A percentile compares a stretch with the other conserved stretches of the same genome.
Evolutionary conservation across 2,113 vertebrate genomes (phyloP).

Genomic region (Beaufortia kweichowensis): DNA sequence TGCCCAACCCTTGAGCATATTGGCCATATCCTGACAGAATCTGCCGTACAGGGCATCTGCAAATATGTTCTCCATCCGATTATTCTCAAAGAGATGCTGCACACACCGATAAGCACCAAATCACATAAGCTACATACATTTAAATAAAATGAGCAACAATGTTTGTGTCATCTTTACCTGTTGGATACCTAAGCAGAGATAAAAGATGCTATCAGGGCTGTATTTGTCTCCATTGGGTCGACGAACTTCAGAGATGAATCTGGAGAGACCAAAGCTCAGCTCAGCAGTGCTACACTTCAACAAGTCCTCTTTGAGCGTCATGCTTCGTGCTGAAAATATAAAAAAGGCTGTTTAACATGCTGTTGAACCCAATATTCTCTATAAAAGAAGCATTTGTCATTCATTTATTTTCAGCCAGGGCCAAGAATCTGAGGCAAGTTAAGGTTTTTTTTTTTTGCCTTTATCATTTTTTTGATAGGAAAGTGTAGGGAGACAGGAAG

Average conservation of each 20-base stretch:
- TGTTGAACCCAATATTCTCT: background rate
- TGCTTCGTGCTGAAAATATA: slow-evolving; percentile 69
- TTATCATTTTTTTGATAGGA: too few species aligned
- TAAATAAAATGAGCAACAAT: background rate
- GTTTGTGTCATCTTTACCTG: slow-evolving; percentile 74
- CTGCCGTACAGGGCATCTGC: slow-evolving; percentile 90
- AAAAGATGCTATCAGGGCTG: slow-evolving; percentile 91
- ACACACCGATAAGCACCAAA: slow-evolving; percentile 39
- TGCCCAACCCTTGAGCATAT: slow-evolving; percentile 86
- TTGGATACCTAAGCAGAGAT: slow-evolving; percentile 98
- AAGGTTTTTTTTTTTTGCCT: too few species aligned
- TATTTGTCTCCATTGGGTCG: slow-evolving; percentile 91
- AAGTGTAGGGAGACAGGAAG: too few species aligned
- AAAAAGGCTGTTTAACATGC: background rate
- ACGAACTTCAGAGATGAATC: slow-evolving; percentile 88
- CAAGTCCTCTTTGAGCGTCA: slow-evolving; percentile 91
- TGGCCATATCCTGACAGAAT: slow-evolving; percentile 91
- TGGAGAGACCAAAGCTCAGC: slow-evolving; percentile 91
- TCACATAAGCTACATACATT: background rate
- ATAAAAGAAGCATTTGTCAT: background rate
- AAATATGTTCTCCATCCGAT: slow-evolving; percentile 98
- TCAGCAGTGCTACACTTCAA: slow-evolving; percentile 90
- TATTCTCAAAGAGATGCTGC: slow-evolving; percentile 95
- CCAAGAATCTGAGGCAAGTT: too few species aligned
- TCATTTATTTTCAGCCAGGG: background rate